phyloP scores from a whole-genome alignment of 1,140 invertebrate species.

The Trissolcus basalis region DNA sequence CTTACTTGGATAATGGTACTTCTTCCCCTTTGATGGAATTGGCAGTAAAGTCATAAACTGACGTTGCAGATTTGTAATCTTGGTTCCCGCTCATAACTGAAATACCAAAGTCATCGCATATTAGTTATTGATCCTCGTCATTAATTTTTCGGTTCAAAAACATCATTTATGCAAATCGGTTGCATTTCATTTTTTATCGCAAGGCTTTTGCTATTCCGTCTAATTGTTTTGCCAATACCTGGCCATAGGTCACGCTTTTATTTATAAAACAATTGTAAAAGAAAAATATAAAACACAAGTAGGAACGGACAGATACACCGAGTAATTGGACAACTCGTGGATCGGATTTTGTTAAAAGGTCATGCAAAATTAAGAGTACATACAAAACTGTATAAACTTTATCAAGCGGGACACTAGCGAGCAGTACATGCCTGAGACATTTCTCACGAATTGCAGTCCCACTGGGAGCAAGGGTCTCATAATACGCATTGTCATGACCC shows the following conservation, averaged over 20 bases:
- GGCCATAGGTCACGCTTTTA: no score
- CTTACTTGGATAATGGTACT: conserved; percentile 82
- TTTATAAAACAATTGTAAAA: no score
- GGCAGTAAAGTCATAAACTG: conserved; percentile 87
- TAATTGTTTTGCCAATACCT: no score
- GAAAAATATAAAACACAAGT: no score
- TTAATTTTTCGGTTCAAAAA: background rate
- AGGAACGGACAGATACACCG: no score
- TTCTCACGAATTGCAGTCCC: conserved; percentile 43
- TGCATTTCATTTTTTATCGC: no score
- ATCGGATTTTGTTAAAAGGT: background rate
- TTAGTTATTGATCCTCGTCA: background rate
- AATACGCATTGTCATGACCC: conserved; percentile 36
- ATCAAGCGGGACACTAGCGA: conserved; percentile 24
- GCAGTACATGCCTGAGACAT: conserved; percentile 48
- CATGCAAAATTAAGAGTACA: conserved; percentile 24
- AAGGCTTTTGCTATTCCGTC: no score
- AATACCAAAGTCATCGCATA: conserved; percentile 14
- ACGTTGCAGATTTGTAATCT: conserved; percentile 81
- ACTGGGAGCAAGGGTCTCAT: conserved; percentile 39
- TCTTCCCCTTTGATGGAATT: conserved; percentile 85
- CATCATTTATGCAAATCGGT: background rate
- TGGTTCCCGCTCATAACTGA: conserved; percentile 70
- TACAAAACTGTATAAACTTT: conserved; percentile 35
- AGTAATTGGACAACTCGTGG: no score